A percentile compares a stretch with the other conserved stretches of the same genome.
Conservation (phyloP, 2,888 invertebrate genomes). For the Heliconius cydno region DNA sequence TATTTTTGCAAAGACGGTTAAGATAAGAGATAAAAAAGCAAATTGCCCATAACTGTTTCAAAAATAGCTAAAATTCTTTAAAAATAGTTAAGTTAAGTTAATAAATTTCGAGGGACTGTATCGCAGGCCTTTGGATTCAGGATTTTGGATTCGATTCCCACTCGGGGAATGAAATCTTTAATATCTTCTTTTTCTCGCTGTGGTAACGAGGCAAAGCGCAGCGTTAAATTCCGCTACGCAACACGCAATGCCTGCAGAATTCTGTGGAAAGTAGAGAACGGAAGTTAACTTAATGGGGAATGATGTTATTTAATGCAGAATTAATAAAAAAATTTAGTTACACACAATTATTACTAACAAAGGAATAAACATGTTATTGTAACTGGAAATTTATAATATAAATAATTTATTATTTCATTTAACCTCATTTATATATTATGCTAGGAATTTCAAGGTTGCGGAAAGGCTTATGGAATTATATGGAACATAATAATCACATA, state of each 20-base stretch:
- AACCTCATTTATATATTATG: background rate
- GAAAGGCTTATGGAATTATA: background rate
- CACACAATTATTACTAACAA: background rate
- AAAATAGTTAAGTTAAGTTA: background rate
- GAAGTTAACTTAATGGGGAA: no score
- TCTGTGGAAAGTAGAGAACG: no score
- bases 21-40: background rate
- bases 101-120: no score
- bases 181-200: no score
- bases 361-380: slow-evolving; percentile 8
- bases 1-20: no score
- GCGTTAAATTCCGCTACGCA: no score
- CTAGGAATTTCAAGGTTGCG: slow-evolving; percentile 13
- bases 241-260: no score
- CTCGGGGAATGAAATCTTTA: no score
- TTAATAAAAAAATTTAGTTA: background rate
- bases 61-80: background rate
- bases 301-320: background rate
- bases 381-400: slow-evolving; percentile 3
- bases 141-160: no score
- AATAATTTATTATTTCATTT: slow-evolving; percentile 3
- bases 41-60: background rate
- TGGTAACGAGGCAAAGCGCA: no score
- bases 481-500: background rate
- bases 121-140: no score